Evolutionary conservation across 2,797 vertebrate species (phyloP).

Genomic region (Urophycis tenuis): DNA sequence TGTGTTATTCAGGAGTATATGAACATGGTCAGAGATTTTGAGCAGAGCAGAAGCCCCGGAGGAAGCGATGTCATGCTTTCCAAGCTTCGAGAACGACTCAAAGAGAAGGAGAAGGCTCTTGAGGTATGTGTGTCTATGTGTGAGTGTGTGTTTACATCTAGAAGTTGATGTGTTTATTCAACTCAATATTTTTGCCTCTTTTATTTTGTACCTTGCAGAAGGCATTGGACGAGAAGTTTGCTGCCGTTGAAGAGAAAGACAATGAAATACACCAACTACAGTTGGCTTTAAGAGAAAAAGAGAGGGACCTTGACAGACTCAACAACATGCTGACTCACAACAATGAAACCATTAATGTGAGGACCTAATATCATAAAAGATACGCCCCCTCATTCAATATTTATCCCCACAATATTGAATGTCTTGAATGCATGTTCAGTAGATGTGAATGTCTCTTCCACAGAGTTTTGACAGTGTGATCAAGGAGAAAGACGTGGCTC

Average conservation of each 20-base stretch:
- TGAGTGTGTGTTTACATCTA: neutral
- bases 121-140: conserved; percentile 55
- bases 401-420: neutral
- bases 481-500: conserved; percentile 79
- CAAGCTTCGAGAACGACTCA: conserved; percentile 71
- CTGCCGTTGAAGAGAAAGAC: conserved; percentile 76
- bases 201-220: conserved; percentile 53
- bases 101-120: conserved; percentile 73
- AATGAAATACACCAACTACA: conserved; percentile 74
- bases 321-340: conserved; percentile 69
- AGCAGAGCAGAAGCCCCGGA: conserved; percentile 64
- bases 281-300: conserved; percentile 71
- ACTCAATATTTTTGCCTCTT: conserved; percentile 20
- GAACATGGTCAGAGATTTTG: conserved; percentile 67
- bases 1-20: conserved; percentile 69
- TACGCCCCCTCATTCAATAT: neutral
- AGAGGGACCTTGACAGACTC: conserved; percentile 72
- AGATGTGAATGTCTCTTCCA: neutral
- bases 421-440: neutral
- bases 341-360: conserved; percentile 68
- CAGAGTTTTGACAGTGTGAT: conserved; percentile 78
- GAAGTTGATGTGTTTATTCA: neutral
- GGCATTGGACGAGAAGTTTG: conserved; percentile 71
- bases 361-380: conserved; percentile 11
- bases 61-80: conserved; percentile 64